Conservation (phyloP, 2,797 vertebrate genomes). For the Enoplosus armatus region DNA sequence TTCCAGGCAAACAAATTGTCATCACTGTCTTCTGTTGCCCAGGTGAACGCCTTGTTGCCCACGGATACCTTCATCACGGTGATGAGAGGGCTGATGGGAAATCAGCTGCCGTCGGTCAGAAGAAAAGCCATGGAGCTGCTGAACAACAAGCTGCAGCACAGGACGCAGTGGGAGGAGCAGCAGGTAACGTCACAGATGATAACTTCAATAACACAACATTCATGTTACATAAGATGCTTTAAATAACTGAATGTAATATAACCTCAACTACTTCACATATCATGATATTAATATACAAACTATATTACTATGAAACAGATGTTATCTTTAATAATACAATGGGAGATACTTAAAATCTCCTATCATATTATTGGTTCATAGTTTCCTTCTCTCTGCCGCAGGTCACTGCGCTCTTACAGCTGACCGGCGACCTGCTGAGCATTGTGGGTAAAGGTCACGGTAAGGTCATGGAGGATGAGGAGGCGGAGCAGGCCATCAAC, state of each 20-base stretch:
- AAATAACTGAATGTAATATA: no score
- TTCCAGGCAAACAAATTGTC: background rate
- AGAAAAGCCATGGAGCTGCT: conserved; percentile 97
- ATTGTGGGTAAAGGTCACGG: conserved; percentile 80
- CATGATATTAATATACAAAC: no score
- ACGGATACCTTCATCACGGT: conserved; percentile 93
- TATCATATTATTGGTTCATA: no score
- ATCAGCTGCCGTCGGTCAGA: conserved; percentile 90
- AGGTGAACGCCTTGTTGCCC: conserved; percentile 95
- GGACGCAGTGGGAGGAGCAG: conserved; percentile 84
- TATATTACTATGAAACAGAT: no score
- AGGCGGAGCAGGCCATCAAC: conserved; percentile 91
- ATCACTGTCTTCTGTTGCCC: background rate
- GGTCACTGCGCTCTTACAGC: conserved; percentile 88
- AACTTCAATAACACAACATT: no score
- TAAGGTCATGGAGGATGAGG: conserved; percentile 45
- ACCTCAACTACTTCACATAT: no score
- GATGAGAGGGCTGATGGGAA: conserved; percentile 91
- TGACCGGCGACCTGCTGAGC: conserved; percentile 87
- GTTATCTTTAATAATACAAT: no score
- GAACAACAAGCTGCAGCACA: conserved; percentile 94
- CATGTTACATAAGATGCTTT: no score
- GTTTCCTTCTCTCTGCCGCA: conserved; percentile 46
- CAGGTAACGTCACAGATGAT: conserved; percentile 79
- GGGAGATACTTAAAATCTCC: no score